phyloP scores from a whole-genome alignment of 2,113 vertebrate species.

The Crotalus viridis region DNA sequence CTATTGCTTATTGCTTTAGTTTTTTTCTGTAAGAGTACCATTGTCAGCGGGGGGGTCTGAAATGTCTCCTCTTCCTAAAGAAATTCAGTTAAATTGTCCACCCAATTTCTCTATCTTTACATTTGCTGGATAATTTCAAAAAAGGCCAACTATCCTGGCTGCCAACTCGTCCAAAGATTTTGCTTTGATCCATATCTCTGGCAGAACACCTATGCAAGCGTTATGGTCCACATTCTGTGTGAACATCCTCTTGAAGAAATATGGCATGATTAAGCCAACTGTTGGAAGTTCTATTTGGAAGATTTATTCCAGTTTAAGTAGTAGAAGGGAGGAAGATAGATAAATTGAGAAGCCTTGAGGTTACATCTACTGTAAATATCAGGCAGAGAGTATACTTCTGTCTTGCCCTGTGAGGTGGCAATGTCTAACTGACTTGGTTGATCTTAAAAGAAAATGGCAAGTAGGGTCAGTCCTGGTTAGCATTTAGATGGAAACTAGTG shows the following conservation, averaged over 20 bases:
- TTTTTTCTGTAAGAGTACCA: rapidly evolving
- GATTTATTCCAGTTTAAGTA: not conserved
- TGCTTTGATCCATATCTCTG: not conserved
- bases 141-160: not conserved
- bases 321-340: not conserved
- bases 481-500: not conserved
- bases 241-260: not conserved
- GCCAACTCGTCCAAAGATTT: not conserved
- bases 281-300: not conserved
- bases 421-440: not conserved
- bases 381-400: not conserved
- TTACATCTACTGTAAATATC: not conserved
- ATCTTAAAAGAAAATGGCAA: not conserved
- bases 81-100: not conserved
- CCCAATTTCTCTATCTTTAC: not conserved
- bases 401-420: not conserved
- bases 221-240: not conserved
- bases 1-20: not conserved
- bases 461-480: not conserved
- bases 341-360: not conserved
- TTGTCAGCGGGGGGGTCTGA: not conserved
- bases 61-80: not conserved
- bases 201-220: not conserved
- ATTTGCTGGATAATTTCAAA: not conserved
- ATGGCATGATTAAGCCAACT: not conserved